Evolutionary conservation across 2,797 vertebrate genomes (phyloP), one percentile per base, ranked within the genome.

Genomic region (Phrynocephalus guinanensis): DNA sequence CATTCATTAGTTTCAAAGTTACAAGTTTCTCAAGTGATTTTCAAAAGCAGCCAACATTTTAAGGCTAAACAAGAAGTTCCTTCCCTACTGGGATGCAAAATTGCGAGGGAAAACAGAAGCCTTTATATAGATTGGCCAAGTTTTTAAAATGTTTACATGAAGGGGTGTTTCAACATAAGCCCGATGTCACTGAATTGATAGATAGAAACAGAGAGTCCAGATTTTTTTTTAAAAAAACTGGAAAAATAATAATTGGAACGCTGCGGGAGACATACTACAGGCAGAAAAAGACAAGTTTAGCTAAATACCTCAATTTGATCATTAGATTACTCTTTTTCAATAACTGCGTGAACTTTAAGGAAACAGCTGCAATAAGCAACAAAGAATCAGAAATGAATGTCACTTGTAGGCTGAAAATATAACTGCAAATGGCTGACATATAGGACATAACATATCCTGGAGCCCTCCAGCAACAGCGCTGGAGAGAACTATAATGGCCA

Each of bases 1-100:
- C 10, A 92, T 77, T 68, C 13, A n/a, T 70, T 86, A 90, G 67
- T 92, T 92, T 87, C 89, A 86, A 92, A 88, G 52, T 38, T 80
- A 90, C 18, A 91, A 90, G 52, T 76, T 90, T 86, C 77, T 89
- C 76, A 8, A 5, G 24, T 79, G 28, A 86, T 44, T 71, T 52
- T 83, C 78, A 76, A 76, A 87, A 71, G 77, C 91, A 79, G 67
- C 44, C 63, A 79, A 88, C 91, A 84, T 44, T 26, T 72, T 30
- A 0, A 84, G 84, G 75, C 50, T 44, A 72, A 93, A 92, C 85
- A 87, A 93, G 79, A 56, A 76, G 1, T 89, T 87, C 76, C 3
- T 9, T 75, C 22, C 67, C 77, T 16, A 63, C 84, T 10, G 13
- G 0, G 5, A 75, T 0, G 0, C 66, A 73, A 70, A 86, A 84